A percentile compares a stretch with the other conserved stretches of the same genome.
These are phyloP conservation scores for Pituophis catenifer DNA, from an alignment of 2,113 vertebrate genomes.

Conservation along the genomic window DNA sequence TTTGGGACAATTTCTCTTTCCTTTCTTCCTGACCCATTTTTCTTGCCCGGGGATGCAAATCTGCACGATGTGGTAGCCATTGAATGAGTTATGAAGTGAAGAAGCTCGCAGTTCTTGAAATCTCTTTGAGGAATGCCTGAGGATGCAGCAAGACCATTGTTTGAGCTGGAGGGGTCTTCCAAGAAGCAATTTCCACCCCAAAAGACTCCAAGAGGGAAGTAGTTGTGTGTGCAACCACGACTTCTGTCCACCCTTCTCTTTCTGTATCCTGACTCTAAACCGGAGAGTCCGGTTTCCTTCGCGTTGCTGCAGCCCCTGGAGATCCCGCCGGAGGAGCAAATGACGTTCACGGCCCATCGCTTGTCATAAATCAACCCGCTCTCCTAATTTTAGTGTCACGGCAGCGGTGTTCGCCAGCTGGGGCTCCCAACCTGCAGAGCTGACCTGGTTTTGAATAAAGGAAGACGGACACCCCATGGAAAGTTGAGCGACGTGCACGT, in stretches of 20 bases:
- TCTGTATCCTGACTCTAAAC: too few species aligned
- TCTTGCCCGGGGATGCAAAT: not conserved
- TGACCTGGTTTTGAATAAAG: not conserved
- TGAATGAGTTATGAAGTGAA: not conserved
- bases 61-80: not conserved
- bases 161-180: not conserved
- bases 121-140: not conserved
- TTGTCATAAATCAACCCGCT: not conserved
- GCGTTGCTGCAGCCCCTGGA: not conserved
- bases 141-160: not conserved
- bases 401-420: not conserved
- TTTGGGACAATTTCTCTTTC: not conserved
- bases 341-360: not conserved
- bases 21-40: not conserved
- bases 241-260: not conserved
- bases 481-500: not conserved
- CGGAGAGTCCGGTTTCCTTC: not conserved
- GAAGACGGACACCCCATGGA: too few species aligned
- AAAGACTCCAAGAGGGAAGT: not conserved
- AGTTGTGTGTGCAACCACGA: not conserved
- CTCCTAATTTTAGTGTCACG: not conserved
- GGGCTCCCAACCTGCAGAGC: not conserved
- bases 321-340: not conserved
- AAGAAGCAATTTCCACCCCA: not conserved
- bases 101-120: not conserved